Percentiles rank a stretch among this genome's conserved stretches.
Conservation (phyloP, 2,113 vertebrate genomes). For the Gadus chalcogrammus region DNA sequence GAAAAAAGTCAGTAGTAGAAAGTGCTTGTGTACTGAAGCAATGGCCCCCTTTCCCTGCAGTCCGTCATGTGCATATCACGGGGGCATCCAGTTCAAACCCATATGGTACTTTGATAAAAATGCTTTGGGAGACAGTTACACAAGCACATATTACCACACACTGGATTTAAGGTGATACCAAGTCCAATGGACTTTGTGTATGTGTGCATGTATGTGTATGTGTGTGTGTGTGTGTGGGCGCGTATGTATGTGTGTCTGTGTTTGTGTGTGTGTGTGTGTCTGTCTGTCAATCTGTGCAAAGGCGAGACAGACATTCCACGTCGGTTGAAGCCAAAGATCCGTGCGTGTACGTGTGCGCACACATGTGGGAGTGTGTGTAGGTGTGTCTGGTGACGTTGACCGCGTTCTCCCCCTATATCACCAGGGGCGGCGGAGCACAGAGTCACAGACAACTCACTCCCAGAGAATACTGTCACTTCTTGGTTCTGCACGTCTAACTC, state of each 20-base stretch:
- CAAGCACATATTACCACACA: slow-evolving; percentile 36
- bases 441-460: slow-evolving; percentile 63
- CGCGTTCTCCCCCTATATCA: slow-evolving; percentile 72
- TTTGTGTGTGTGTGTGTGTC: slow-evolving; percentile 49
- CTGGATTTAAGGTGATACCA: slow-evolving; percentile 38
- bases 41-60: too few species aligned
- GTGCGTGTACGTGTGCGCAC: slow-evolving; percentile 11
- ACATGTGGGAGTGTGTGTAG: slow-evolving; percentile 44
- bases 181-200: slow-evolving; percentile 73
- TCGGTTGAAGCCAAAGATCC: too few species aligned
- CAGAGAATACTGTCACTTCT: slow-evolving; percentile 68
- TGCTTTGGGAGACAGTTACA: slow-evolving; percentile 36
- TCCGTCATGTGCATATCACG: slow-evolving; percentile 14
- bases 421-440: slow-evolving; percentile 52
- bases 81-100: slow-evolving; percentile 16
- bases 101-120: slow-evolving; percentile 24
- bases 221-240: slow-evolving; percentile 47
- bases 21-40: too few species aligned
- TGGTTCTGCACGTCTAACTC: slow-evolving; percentile 57
- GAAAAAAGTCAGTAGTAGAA: too few species aligned
- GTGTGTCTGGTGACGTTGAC: slow-evolving; percentile 74
- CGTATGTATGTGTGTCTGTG: slow-evolving; percentile 50
- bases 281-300: slow-evolving; percentile 45
- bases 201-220: slow-evolving; percentile 37
- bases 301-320: too few species aligned